Percentiles rank a stretch among this genome's conserved stretches.
Evolutionary conservation across 2,113 vertebrate genomes (phyloP).

Genomic region (Sprattus sprattus): DNA sequence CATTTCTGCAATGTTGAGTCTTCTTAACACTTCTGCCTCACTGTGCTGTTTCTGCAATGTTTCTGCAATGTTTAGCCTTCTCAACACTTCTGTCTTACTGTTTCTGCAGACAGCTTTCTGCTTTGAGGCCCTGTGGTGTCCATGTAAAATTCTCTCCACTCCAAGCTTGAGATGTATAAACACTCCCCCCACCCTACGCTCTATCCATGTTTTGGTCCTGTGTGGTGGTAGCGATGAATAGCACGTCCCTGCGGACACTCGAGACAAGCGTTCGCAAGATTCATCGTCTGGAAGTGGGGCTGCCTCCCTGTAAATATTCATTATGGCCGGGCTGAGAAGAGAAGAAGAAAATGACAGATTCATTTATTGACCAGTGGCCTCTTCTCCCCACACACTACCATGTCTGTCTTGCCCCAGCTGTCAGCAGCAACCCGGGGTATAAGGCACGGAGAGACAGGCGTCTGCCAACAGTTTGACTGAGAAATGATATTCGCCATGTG

Average conservation of each 20-base stretch:
- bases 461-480: slow-evolving; percentile 41
- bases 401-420: slow-evolving; percentile 32
- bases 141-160: too few relatives aligned
- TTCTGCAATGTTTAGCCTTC: too few relatives aligned
- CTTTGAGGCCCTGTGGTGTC: too few relatives aligned
- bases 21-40: too few relatives aligned
- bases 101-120: too few relatives aligned
- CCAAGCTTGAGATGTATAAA: neutral
- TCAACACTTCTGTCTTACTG: too few relatives aligned
- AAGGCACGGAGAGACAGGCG: slow-evolving; percentile 28
- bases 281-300: neutral
- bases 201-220: neutral
- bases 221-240: too few relatives aligned
- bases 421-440: slow-evolving; percentile 6
- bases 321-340: neutral
- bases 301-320: slow-evolving; percentile 34
- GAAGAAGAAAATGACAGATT: slow-evolving; percentile 46
- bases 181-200: neutral
- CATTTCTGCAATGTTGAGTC: too few relatives aligned
- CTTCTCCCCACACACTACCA: slow-evolving; percentile 20
- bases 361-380: slow-evolving; percentile 37
- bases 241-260: neutral
- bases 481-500: slow-evolving; percentile 16
- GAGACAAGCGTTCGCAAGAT: neutral
- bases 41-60: too few relatives aligned